A percentile compares a stretch with the other conserved stretches of the same genome.
These are phyloP conservation scores for Mirza zaza DNA, from an alignment of 2,113 vertebrate genomes.

Conservation along the genomic window DNA sequence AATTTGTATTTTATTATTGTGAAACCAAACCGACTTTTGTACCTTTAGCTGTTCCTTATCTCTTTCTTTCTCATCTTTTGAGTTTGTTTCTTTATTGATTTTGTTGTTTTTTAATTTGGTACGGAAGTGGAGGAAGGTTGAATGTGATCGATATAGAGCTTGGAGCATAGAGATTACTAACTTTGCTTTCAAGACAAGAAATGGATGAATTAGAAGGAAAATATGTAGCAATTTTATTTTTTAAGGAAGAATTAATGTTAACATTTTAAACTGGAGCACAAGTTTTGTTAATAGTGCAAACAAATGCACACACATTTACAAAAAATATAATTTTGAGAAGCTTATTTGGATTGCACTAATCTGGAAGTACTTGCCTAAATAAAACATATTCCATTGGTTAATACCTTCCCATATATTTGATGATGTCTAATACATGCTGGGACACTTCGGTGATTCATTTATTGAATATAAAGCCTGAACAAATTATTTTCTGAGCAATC, in stretches of 20 bases:
- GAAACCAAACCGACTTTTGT: not conserved
- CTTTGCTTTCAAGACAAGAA: slow-evolving; percentile 38
- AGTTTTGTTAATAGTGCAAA: not conserved
- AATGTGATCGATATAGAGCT: not conserved
- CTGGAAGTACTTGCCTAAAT: not conserved
- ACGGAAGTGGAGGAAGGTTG: not conserved
- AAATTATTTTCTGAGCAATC: slow-evolving; percentile 36
- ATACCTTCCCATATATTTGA: not conserved
- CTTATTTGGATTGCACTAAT: not conserved
- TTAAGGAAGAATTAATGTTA: not conserved
- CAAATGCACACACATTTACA: not conserved
- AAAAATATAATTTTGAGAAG: not conserved
- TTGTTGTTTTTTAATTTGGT: not conserved
- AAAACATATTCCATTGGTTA: not conserved
- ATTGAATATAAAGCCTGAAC: slow-evolving; percentile 41
- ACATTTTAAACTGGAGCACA: not conserved
- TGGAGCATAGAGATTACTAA: not conserved
- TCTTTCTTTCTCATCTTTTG: not conserved
- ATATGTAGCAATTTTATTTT: not conserved
- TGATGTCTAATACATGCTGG: not conserved
- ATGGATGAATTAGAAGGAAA: not conserved
- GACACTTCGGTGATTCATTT: not conserved
- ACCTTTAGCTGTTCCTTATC: not conserved
- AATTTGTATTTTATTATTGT: not conserved
- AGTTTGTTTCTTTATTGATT: not conserved